Conservation (phyloP, 2,113 vertebrate species). For the Lampris incognitus region DNA sequence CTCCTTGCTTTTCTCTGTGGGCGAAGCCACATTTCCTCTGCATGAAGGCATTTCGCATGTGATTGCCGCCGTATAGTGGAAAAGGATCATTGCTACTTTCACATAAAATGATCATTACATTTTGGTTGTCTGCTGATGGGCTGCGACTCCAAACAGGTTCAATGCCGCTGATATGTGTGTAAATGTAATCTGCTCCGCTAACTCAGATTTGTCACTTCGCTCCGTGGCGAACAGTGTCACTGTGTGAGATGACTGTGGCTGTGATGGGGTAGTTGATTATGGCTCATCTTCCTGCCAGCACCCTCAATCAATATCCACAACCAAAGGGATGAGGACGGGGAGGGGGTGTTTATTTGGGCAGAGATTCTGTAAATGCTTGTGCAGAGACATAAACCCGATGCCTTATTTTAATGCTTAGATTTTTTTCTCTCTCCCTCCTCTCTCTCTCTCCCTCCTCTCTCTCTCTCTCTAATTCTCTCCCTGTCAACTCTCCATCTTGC, state of each 20-base stretch:
- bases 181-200: conserved; percentile 71
- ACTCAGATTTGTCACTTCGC: conserved; percentile 75
- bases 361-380: conserved; percentile 63
- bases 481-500: conserved; percentile 55
- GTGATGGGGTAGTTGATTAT: conserved; percentile 77
- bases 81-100: conserved; percentile 49
- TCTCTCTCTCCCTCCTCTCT: conserved; percentile 47
- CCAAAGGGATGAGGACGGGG: conserved; percentile 62
- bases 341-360: conserved; percentile 63
- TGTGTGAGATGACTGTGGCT: conserved; percentile 66
- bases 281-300: conserved; percentile 73
- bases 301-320: conserved; percentile 70
- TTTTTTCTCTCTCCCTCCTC: conserved; percentile 9
- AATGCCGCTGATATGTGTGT: conserved; percentile 57
- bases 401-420: conserved; percentile 66
- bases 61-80: conserved; percentile 16
- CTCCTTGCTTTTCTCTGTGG: conserved; percentile 34
- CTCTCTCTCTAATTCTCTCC: conserved; percentile 56
- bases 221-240: conserved; percentile 60
- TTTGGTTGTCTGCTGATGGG: conserved; percentile 58
- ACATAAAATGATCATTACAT: conserved; percentile 56
- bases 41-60: conserved; percentile 1
- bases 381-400: conserved; percentile 63
- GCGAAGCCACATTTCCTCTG: conserved; percentile 19
- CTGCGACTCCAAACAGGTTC: conserved; percentile 57